A percentile compares a stretch with the other conserved stretches of the same genome.
These are phyloP conservation scores for Microctonus hyperodae DNA, from an alignment of 2,888 invertebrate species.

Conservation along the genomic window DNA sequence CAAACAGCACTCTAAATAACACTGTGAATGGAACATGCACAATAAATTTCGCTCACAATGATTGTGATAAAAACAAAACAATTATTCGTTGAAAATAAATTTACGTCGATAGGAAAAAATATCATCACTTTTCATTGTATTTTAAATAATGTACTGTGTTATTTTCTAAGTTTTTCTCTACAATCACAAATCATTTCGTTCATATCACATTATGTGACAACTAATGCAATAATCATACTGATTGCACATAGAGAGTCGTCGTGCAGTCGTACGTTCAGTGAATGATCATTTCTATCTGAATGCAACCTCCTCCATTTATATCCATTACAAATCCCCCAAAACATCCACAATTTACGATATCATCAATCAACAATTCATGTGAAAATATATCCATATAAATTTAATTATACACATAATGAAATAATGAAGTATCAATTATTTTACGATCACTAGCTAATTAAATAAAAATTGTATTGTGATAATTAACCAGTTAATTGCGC, in stretches of 20 bases:
- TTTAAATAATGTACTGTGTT: background rate
- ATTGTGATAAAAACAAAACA: background rate
- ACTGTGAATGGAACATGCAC: background rate
- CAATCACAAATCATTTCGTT: conserved; percentile 1
- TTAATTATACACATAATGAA: background rate
- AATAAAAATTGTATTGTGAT: too few relatives aligned
- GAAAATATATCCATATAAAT: background rate
- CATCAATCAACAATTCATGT: background rate
- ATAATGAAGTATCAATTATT: too few relatives aligned
- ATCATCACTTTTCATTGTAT: background rate
- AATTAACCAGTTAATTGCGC: too few relatives aligned
- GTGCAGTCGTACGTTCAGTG: background rate
- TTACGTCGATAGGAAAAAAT: background rate
- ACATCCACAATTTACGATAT: background rate
- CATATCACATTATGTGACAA: conserved; percentile 15
- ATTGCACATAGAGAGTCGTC: background rate
- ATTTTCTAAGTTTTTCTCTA: background rate
- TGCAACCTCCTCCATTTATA: background rate
- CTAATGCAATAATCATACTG: conserved; percentile 18
- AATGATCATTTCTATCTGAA: background rate
- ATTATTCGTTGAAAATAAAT: background rate
- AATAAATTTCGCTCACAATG: background rate
- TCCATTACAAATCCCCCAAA: background rate
- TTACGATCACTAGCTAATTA: too few relatives aligned
- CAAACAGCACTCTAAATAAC: background rate